Evolutionary conservation across 2,113 vertebrate genomes (phyloP), one percentile per base, ranked within the genome.

Genomic region (Solenodon paradoxus): DNA sequence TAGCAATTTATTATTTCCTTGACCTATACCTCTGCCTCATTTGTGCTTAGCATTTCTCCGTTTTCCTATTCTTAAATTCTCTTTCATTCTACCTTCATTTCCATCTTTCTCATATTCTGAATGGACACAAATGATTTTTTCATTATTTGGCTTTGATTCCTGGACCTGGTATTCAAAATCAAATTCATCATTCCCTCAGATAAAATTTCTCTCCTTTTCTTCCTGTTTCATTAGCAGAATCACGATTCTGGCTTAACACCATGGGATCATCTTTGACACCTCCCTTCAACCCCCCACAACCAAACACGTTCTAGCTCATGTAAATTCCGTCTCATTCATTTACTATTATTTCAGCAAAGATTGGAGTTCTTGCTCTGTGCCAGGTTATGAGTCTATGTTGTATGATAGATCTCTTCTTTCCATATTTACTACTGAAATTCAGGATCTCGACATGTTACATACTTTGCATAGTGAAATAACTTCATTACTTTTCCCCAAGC

Each of bases 251-350:
- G 24, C 16, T 80, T 87, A 87, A 57, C 82, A n/a, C 57, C 10
- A 17, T 20, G 24, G 28, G 40, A 16, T 82, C 66, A 19, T 80
- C 15, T 90, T 87, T 84, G 53, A 63, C 11, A 59, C 30, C 9
- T 82, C 19, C 9, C 26, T 90, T 51, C 51, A 28, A 40, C 40
- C 16, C 45, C 10, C 42, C 9, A 45, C 51, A 81, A 40, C 26
- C 24, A 86, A 24, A 82, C 53, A 47, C 20, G 11, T 42, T 24
- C n/a, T 86, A 1, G 82, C 55, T 75, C 51, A n/a, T 45, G 24
- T 40, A 66, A 92, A 66, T 83, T 55, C 57, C 92, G 45, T 63
- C 26, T 89, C 15, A 32, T 53, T 96, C 24, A 40, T 85, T 95
- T 64, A 88, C 4, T 24, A 17, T 93, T 89, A 95, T 59, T 68